Percentiles rank a stretch among this genome's conserved stretches.
phyloP scores from a whole-genome alignment of 2,888 invertebrate species.

The Macropis europaea region DNA sequence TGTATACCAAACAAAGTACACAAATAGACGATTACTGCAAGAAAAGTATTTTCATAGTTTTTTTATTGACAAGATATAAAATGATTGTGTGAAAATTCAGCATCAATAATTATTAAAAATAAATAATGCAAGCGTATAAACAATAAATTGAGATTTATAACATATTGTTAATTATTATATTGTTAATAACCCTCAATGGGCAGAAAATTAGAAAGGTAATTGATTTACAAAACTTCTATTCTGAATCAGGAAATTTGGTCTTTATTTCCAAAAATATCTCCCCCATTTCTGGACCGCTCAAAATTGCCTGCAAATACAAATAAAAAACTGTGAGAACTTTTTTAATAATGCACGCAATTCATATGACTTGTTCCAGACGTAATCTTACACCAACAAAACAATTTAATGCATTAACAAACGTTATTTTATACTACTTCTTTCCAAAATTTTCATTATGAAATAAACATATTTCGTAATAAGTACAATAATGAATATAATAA shows the following conservation, averaged over 20 bases:
- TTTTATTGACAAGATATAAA: constrained; percentile 67
- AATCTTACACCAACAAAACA: constrained; percentile 12
- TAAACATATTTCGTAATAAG: constrained; percentile 22
- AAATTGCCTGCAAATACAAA: constrained; percentile 79
- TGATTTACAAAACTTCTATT: constrained; percentile 69
- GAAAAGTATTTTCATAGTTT: constrained; percentile 43
- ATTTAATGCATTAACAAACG: constrained; percentile 1
- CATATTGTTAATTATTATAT: constrained; percentile 39
- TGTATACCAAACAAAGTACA: constrained; percentile 24
- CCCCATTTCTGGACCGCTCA: constrained; percentile 75
- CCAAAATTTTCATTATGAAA: constrained; percentile 50
- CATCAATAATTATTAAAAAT: constrained; percentile 54
- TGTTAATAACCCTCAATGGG: constrained; percentile 40
- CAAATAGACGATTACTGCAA: constrained; percentile 46
- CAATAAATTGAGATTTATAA: constrained; percentile 51
- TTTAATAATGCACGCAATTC: constrained; percentile 22
- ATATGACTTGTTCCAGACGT: constrained; percentile 37
- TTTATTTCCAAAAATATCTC: constrained; percentile 78
- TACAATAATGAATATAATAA: constrained; percentile 49
- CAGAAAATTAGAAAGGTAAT: constrained; percentile 69
- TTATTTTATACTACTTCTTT: constrained; percentile 23
- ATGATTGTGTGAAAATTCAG: constrained; percentile 55
- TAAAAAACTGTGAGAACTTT: constrained; percentile 68
- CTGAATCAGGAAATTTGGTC: constrained; percentile 78
- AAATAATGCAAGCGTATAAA: constrained; percentile 62